phyloP scores from a whole-genome alignment of 1,140 invertebrate species.

The Cotesia glomerata region DNA sequence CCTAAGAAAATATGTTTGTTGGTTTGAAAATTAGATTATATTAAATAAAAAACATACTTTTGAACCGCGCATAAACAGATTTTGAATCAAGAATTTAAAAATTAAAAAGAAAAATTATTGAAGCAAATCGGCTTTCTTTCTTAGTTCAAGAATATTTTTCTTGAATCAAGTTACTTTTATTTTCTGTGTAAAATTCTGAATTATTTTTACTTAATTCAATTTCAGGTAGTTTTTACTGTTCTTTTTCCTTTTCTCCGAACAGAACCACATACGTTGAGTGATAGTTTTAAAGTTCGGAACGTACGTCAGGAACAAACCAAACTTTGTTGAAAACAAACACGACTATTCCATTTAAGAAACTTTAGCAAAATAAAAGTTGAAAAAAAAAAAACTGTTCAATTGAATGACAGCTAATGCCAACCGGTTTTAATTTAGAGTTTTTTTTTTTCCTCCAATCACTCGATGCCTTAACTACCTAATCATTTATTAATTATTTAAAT shows the following conservation, averaged over 20 bases:
- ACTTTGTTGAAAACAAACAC: slow-evolving; percentile 19
- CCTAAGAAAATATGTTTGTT: too few species aligned
- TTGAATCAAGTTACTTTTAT: too few species aligned
- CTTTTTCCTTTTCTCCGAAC: background rate
- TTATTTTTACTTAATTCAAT: too few species aligned
- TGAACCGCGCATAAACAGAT: too few species aligned
- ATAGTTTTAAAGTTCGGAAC: slow-evolving; percentile 7
- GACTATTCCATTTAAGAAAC: slow-evolving; percentile 14
- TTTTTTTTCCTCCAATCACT: background rate
- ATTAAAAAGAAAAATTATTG: too few species aligned
- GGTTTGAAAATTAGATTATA: too few species aligned
- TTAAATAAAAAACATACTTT: too few species aligned
- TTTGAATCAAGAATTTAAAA: too few species aligned
- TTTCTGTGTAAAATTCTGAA: too few species aligned
- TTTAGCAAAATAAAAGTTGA: background rate
- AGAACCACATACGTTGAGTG: background rate
- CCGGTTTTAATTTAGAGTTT: background rate
- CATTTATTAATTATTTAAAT: too few species aligned
- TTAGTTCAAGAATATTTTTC: too few species aligned
- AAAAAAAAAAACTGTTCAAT: background rate
- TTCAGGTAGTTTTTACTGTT: background rate
- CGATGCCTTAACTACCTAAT: background rate
- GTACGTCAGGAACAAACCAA: slow-evolving; percentile 5
- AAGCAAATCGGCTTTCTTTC: too few species aligned
- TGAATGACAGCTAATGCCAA: background rate